Base-by-base conservation (phyloP, 1,140 invertebrate species). In the Dendrolimus kikuchii region DNA sequence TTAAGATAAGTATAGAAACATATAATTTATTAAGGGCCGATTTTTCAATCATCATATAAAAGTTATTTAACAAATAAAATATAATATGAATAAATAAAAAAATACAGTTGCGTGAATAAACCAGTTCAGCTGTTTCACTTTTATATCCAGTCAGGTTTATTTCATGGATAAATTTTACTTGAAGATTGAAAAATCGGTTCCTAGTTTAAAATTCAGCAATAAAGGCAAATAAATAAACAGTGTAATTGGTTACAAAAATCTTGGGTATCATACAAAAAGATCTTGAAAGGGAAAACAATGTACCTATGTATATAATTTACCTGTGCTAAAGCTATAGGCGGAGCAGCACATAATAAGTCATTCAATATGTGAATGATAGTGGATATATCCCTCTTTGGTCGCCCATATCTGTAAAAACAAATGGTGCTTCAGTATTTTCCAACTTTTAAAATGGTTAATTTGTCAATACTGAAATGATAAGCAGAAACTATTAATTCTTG, bases 281-380 rank as follows among this genome's bases (percentile, higher is more conserved):
- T 49, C 3, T 49, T 49, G 38, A 5, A 49, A 38, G n/a, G 6
- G 7, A 4, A 38, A 38, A 38, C 39, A 49, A 38, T 5, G 38
- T 6, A 9, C n/a, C 39, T 38, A 38, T 5, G 38, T 6, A 9
- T 39, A 40, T n/a, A 40, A 52, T 5, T 50, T 72, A 85, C 81
- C 80, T 74, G 76, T 54, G 71, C 52, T 49, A 80, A 53, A 38
- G 71, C 65, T 23, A 80, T 88, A n/a, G 89, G 89, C 40, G 96
- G 94, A 44, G 94, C 93, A 44, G 95, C 95, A 81, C 95, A 96
- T 36, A 98, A 87, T 59, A 98, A 89, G 86, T 98, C 97, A 84
- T 98, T 98, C 36, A 98, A 87, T 81, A 98, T 98, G 79, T 98
- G 96, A 55, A 98, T 96, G 51, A 98, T 97, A 8, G 97, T 98